Conservation (phyloP, 2,797 vertebrate species). For the Hafferia zeledoni region DNA sequence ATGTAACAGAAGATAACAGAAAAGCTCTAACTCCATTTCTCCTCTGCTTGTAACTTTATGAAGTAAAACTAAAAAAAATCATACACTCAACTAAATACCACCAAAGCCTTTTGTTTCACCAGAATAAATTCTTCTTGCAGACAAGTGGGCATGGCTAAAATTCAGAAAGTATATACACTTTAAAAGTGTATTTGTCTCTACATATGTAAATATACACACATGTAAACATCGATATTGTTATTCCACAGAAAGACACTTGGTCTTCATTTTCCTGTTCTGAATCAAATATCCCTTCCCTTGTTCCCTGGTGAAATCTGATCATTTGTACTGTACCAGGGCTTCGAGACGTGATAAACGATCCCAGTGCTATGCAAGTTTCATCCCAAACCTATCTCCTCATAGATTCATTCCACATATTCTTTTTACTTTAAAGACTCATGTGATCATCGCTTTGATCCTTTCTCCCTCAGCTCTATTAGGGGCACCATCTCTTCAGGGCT, state of each 20-base stretch:
- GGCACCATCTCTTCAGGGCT: slow-evolving; percentile 56
- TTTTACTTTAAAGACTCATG: slow-evolving; percentile 67
- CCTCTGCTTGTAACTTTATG: neutral
- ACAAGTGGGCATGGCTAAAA: neutral
- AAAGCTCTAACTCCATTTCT: slow-evolving; percentile 8
- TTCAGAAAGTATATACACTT: neutral
- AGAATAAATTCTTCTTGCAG: neutral
- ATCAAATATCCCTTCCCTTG: neutral
- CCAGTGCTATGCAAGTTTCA: slow-evolving; percentile 57
- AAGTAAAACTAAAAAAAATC: slow-evolving; percentile 6
- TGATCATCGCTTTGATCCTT: slow-evolving; percentile 60
- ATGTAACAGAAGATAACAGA: slow-evolving; percentile 46
- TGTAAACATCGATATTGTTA: neutral
- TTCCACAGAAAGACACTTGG: neutral
- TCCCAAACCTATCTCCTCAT: slow-evolving; percentile 61
- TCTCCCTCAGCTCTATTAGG: slow-evolving; percentile 58
- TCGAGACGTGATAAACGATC: slow-evolving; percentile 60
- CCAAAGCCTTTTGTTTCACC: neutral
- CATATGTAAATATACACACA: neutral
- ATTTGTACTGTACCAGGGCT: slow-evolving; percentile 7
- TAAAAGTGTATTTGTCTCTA: neutral
- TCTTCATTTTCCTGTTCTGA: slow-evolving; percentile 10
- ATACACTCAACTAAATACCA: neutral
- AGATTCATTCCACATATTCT: slow-evolving; percentile 58
- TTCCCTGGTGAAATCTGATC: slow-evolving; percentile 26